These are phyloP conservation scores for Acromyrmex echinatior DNA, from an alignment of 1,140 invertebrate species.

Conservation along the genomic window DNA sequence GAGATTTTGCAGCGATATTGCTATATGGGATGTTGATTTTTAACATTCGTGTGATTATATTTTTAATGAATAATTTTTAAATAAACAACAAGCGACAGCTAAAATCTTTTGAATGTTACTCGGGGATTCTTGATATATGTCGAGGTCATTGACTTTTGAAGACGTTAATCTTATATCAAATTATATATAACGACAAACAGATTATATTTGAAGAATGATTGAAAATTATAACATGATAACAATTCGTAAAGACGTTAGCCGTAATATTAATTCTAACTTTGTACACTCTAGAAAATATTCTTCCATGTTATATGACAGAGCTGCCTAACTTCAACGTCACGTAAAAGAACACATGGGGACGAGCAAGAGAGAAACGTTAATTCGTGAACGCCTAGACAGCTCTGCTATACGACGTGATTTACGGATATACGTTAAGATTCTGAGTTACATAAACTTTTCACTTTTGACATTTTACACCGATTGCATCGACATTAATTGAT, in stretches of 20 bases:
- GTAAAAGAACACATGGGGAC: slow-evolving; percentile 1
- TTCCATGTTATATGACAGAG: slow-evolving; percentile 47
- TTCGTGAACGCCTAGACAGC: slow-evolving; percentile 7
- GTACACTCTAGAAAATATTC: slow-evolving; percentile 52
- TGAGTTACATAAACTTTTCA: not conserved
- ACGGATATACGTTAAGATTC: slow-evolving; percentile 25
- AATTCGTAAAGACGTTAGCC: slow-evolving; percentile 14
- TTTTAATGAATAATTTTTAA: no score
- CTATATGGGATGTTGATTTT: no score
- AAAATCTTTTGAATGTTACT: no score
- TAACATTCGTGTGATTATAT: no score
- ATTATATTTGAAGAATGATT: slow-evolving; percentile 1
- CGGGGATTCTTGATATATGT: no score
- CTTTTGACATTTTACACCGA: not conserved
- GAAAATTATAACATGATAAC: not conserved
- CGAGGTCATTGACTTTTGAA: no score
- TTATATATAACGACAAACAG: not conserved
- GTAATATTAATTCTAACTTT: slow-evolving; percentile 10
- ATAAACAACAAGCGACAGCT: no score
- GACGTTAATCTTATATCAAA: not conserved
- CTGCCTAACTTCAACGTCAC: not conserved
- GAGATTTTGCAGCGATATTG: no score
- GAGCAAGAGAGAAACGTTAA: slow-evolving; percentile 19
- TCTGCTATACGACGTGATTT: slow-evolving; percentile 28
- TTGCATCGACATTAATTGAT: not conserved